Percentiles rank a stretch among this genome's conserved stretches.
Evolutionary conservation across 2,888 invertebrate species (phyloP).

Genomic region (Homarus gammarus): DNA sequence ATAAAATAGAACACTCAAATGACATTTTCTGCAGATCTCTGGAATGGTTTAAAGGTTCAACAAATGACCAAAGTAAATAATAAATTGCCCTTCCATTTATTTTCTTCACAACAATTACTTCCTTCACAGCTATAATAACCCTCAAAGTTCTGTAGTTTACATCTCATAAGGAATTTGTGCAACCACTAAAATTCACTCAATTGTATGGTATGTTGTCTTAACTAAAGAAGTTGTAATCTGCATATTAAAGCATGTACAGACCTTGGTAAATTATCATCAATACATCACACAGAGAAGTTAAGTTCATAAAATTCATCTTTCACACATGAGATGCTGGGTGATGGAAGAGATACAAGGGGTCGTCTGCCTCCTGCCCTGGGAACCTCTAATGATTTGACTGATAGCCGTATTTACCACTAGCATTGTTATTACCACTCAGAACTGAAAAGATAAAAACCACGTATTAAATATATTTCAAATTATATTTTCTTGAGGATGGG

Average conservation of each 20-base stretch:
- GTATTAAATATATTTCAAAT: background rate
- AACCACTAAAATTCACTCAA: background rate
- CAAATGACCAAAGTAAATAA: background rate
- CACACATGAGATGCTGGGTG: background rate
- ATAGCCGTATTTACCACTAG: background rate
- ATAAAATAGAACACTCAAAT: background rate
- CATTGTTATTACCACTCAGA: conserved; percentile 5
- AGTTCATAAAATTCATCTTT: background rate
- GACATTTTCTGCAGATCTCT: background rate
- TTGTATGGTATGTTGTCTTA: background rate
- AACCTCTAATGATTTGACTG: background rate
- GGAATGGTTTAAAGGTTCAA: background rate
- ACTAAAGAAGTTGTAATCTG: background rate
- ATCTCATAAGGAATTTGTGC: background rate
- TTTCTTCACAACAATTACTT: background rate
- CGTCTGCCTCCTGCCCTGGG: background rate
- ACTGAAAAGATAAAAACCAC: background rate
- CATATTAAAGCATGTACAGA: background rate
- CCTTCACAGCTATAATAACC: background rate
- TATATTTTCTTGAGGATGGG: background rate
- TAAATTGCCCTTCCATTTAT: background rate
- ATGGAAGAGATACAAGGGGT: background rate
- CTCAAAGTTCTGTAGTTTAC: background rate
- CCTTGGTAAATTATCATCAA: background rate
- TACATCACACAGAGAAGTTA: background rate